These are phyloP conservation scores for Ammodytes marinus DNA, from an alignment of 2,113 vertebrate genomes.

Conservation along the genomic window DNA sequence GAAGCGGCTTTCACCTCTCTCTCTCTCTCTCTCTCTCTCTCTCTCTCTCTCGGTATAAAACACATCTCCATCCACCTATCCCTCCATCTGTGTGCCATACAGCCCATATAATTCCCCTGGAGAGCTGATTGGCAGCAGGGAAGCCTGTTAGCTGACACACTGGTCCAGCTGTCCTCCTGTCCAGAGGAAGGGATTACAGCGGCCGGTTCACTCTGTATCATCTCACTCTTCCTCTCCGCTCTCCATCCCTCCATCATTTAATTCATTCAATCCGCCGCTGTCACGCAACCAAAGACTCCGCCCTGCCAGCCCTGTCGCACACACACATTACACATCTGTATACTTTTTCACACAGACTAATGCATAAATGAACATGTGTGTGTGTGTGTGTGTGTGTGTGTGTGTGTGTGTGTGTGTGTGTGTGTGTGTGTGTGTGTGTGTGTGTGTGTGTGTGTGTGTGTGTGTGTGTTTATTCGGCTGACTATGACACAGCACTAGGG, in stretches of 20 bases:
- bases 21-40: not conserved
- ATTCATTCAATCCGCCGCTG: conserved; percentile 71
- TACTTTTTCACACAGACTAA: not conserved
- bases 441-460: no score
- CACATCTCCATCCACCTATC: conserved; percentile 6
- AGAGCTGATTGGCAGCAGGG: conserved; percentile 56
- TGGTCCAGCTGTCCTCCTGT: conserved; percentile 69
- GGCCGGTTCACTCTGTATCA: conserved; percentile 53
- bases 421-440: no score
- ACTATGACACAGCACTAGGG: not conserved
- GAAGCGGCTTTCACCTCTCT: not conserved
- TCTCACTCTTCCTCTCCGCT: conserved; percentile 54
- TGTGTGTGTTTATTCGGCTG: no score
- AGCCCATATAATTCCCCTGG: conserved; percentile 40
- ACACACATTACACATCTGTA: not conserved
- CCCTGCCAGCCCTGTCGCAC: not conserved
- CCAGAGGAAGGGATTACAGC: conserved; percentile 69
- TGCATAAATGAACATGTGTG: not conserved
- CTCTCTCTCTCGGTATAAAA: not conserved
- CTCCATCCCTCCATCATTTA: conserved; percentile 67
- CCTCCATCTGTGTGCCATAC: not conserved
- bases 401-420: not conserved
- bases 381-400: not conserved
- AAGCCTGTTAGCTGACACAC: conserved; percentile 58
- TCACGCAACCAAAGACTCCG: conserved; percentile 62